phyloP scores from a whole-genome alignment of 2,113 vertebrate genomes.

The Chaetura pelagica region DNA sequence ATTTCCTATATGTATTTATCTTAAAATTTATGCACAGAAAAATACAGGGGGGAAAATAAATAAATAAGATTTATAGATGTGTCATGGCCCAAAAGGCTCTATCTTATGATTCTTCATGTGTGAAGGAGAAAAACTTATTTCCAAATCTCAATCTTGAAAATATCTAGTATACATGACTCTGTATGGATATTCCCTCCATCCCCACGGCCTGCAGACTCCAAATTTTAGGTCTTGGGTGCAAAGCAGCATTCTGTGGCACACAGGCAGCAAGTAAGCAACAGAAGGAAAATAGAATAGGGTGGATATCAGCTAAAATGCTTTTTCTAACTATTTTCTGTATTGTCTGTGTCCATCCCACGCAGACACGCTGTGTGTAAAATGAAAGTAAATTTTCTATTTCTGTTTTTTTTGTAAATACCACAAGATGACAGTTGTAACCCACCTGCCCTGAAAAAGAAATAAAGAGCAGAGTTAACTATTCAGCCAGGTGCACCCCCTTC shows the following conservation, averaged over 20 bases:
- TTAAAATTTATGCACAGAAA: not conserved
- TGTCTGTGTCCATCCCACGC: not conserved
- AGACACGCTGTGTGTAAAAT: not conserved
- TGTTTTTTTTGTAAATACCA: conserved; percentile 29
- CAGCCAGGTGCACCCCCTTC: not conserved
- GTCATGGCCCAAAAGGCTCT: not conserved
- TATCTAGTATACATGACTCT: not conserved
- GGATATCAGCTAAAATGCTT: not conserved
- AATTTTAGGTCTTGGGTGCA: not conserved
- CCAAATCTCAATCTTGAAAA: not conserved
- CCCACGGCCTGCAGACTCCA: not conserved
- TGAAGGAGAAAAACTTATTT: not conserved
- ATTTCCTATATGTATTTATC: not conserved
- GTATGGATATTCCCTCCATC: not conserved
- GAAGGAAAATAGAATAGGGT: not conserved
- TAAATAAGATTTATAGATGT: not conserved
- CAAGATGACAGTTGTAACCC: conserved; percentile 24
- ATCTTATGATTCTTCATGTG: not conserved
- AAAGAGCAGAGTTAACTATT: not conserved
- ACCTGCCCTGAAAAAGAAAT: conserved; percentile 2
- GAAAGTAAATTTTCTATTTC: conserved; percentile 35
- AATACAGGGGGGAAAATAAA: rapidly evolving
- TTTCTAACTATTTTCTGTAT: not conserved
- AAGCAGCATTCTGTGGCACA: not conserved
- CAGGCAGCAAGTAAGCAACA: not conserved